phyloP scores from a whole-genome alignment of 92 coral and sea anemone genomes.

The Virgularia gustaviana region DNA sequence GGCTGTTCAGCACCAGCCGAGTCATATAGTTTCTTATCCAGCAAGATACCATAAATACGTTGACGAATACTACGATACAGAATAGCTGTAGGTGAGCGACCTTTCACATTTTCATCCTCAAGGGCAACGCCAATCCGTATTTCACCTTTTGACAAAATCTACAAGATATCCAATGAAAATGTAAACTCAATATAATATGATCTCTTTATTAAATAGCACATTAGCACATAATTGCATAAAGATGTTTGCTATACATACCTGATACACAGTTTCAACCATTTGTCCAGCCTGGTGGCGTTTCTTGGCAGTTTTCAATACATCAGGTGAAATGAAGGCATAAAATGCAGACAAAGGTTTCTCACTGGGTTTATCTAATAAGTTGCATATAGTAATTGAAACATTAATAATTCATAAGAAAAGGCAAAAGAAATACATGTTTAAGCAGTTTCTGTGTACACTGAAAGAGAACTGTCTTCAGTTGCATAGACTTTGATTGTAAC shows the following conservation, averaged over 20 bases:
- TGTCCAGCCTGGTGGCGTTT: constrained; percentile 82
- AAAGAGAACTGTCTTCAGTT: too few species aligned
- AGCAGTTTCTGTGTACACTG: too few species aligned
- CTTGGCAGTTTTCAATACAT: constrained; percentile 68
- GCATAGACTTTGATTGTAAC: too few species aligned
- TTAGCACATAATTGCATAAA: not conserved
- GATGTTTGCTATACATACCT: constrained; percentile 26
- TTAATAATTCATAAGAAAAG: too few species aligned
- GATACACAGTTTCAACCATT: constrained; percentile 77
- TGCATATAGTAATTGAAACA: too few species aligned
- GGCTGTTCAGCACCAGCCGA: constrained; percentile 29
- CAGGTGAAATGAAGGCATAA: constrained; percentile 59
- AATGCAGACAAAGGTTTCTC: constrained; percentile 30
- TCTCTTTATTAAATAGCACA: too few species aligned
- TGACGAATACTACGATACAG: constrained; percentile 88
- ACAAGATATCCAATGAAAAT: too few species aligned
- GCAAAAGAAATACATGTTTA: not conserved
- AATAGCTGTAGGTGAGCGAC: constrained; percentile 68
- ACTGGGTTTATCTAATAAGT: constrained; percentile 6
- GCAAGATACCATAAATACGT: constrained; percentile 79
- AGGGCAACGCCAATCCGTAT: constrained; percentile 68
- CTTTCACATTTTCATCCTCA: constrained; percentile 79
- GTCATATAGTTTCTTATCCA: constrained; percentile 70
- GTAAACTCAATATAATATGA: too few species aligned
- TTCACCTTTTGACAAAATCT: constrained; percentile 79